Evolutionary conservation across 2,113 vertebrate species (phyloP), one percentile per base, ranked within the genome.

Genomic region (Mola mola): DNA sequence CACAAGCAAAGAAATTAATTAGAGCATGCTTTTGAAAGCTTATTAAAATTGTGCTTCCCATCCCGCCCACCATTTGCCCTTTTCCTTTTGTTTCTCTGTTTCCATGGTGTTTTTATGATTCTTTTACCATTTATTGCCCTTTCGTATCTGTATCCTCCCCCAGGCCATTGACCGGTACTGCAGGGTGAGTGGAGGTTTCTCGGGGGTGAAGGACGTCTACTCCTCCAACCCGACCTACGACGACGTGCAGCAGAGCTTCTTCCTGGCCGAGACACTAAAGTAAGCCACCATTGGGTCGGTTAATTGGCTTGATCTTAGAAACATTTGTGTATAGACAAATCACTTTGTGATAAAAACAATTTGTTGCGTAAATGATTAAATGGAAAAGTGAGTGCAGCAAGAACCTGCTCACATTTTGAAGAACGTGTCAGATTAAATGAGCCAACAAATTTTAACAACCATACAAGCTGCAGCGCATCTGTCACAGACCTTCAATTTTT

Each of bases 181-280:
- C 84, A 86, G 96, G 66, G 97, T 99, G 55, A 97, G 92, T 3
- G 94, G 97, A 12, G 97, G 97, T 1, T 98, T 98, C 91, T 98
- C 97, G 0, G 97, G 97, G 13, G 93, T 99, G 69, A 99, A 99
- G 86, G 97, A 99, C 58, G 97, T 99, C 12, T 98, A 98, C 73
- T 96, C 97, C 10, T 95, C 94, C 20, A 94, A 92, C 66, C 97
- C 97, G 20, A 93, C 94, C 0, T 97, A 98, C 3, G 97, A 99
- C 0, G 97, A 99, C 0, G 97, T 99, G 34, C 97, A 99, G 88
- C 97, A 99, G 88, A 99, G 97, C 85, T 99, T 99, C 93, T 99
- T 99, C 86, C 93, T 99, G 64, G 96, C 97, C 16, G 97, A 99
- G 87, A 99, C 97, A 8, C 93, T 99, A 63, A 99, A 99, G 97